Percentiles rank a stretch among this genome's conserved stretches.
These are phyloP conservation scores for Oxytorus armatus DNA, from an alignment of 2,888 invertebrate genomes.

Conservation along the genomic window DNA sequence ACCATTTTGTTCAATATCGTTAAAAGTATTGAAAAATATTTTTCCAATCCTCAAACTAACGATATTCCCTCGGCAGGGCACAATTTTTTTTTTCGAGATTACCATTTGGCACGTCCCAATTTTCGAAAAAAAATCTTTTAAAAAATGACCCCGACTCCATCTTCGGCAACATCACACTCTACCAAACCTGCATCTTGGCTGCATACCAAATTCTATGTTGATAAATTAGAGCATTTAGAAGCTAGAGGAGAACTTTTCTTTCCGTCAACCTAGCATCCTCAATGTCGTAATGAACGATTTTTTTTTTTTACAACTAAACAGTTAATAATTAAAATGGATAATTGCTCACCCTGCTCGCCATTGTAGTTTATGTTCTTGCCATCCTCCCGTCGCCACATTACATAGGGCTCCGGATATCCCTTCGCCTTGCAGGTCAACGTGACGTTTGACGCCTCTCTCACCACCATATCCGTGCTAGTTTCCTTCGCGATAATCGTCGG, in stretches of 20 bases:
- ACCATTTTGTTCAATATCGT: no score
- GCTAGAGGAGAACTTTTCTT: neutral
- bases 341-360: constrained; percentile 92
- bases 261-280: neutral
- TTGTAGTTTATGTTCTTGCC: constrained; percentile 95
- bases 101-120: no score
- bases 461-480: constrained; percentile 96
- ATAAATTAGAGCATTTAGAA: no score
- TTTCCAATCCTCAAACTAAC: no score
- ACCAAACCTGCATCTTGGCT: no score
- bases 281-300: neutral
- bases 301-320: neutral
- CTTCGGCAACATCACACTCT: no score
- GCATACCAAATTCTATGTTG: no score
- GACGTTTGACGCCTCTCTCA: constrained; percentile 94
- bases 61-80: no score
- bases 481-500: constrained; percentile 95
- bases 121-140: no score
- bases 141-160: no score
- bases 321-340: neutral
- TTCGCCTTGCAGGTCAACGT: constrained; percentile 94
- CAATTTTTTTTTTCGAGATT: no score
- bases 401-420: constrained; percentile 96
- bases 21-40: no score
- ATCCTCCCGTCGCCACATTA: constrained; percentile 96